Conservation (phyloP, 2,888 invertebrate species). For the Ctenicera cuprea region DNA sequence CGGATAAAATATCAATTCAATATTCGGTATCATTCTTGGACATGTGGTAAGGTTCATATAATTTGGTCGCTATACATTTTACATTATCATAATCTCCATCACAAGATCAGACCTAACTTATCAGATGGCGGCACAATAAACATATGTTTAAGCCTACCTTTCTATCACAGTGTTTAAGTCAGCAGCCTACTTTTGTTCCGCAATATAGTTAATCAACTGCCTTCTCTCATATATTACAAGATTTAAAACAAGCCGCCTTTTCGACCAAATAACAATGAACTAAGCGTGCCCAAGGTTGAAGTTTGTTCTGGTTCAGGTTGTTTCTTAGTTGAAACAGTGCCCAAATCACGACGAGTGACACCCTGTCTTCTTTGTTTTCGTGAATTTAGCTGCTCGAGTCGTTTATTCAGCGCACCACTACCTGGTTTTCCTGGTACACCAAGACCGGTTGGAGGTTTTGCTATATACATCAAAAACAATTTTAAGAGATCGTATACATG, state of each 20-base stretch:
- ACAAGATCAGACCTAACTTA: constrained; percentile 25
- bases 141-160: constrained; percentile 14
- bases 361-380: constrained; percentile 75
- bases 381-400: constrained; percentile 71
- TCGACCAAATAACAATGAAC: constrained; percentile 87
- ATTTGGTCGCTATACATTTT: too few species aligned
- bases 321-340: constrained; percentile 72
- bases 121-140: constrained; percentile 7
- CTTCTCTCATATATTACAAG: not conserved
- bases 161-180: constrained; percentile 31
- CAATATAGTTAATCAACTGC: not conserved
- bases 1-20: too few species aligned
- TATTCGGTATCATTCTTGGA: too few species aligned
- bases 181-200: not conserved
- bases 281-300: constrained; percentile 82
- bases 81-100: not conserved
- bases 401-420: constrained; percentile 74
- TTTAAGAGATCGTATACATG: not conserved
- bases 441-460: constrained; percentile 69
- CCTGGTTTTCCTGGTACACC: constrained; percentile 79
- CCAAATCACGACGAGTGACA: constrained; percentile 78
- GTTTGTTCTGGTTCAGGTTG: constrained; percentile 58
- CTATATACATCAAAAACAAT: constrained; percentile 50
- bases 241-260: constrained; percentile 88
- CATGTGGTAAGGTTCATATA: too few species aligned